Evolutionary conservation across 2,797 vertebrate genomes (phyloP).

Genomic region (Knipowitschia caucasica): DNA sequence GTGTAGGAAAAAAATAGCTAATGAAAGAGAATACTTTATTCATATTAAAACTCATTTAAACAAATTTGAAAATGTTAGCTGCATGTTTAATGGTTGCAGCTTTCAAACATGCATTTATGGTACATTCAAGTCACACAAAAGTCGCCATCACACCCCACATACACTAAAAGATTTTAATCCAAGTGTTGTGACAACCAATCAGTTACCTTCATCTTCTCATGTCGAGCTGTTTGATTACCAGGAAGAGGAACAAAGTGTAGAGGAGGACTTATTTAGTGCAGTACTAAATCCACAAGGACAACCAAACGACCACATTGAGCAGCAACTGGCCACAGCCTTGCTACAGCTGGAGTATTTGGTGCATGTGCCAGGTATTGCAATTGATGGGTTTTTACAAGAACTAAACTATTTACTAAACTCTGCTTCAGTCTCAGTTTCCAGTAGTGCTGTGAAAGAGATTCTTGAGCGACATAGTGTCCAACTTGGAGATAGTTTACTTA

Average conservation of each 20-base stretch:
- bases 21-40: slow-evolving; percentile 1
- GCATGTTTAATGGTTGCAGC: not conserved
- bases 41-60: not conserved
- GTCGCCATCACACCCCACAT: not conserved
- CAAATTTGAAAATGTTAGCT: not conserved
- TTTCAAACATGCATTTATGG: not conserved
- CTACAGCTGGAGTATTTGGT: not conserved
- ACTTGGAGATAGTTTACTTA: not conserved
- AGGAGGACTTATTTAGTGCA: not conserved
- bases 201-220: not conserved
- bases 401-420: not conserved
- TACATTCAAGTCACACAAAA: not conserved
- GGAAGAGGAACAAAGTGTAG: not conserved
- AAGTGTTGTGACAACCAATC: not conserved
- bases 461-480: not conserved
- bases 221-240: not conserved
- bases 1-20: not conserved
- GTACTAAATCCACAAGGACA: too few relatives aligned
- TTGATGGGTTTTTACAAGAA: not conserved
- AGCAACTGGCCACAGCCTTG: too few relatives aligned
- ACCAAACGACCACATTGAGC: too few relatives aligned
- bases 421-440: not conserved
- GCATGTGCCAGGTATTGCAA: not conserved
- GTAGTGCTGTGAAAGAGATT: not conserved
- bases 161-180: not conserved